Base-by-base conservation (phyloP, 64 coral and sea anemone genomes). In the Stylophora pistillata region DNA sequence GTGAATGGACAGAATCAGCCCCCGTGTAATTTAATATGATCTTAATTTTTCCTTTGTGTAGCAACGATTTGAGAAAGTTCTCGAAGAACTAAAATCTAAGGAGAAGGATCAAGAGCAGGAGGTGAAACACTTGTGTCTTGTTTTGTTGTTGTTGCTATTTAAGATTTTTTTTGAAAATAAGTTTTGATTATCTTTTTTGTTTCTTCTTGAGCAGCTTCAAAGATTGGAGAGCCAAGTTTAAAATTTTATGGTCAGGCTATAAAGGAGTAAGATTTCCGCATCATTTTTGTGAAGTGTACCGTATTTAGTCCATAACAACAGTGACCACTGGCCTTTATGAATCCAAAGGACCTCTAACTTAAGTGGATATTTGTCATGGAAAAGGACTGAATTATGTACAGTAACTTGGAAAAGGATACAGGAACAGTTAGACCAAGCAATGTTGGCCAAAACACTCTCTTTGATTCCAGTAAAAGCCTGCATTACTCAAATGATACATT, bases 51-150 rank as follows among this genome's bases (percentile, higher is more conserved):
- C 55, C 4, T 61, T 66, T 58, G 72, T 72, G 2, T 78, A 95
- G 91, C 89, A 93, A 90, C 90, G 94, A 13, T 96, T 96, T 71
- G 86, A 96, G 82, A 86, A 92, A 55, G 92, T 76, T 76, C 77
- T 96, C 20, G 94, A 96, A 72, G 91, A 78, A 5, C 78, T 96
- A 18, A 86, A 82, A 69, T 52, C 54, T 21, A 65, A 93, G 71
- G 94, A 96, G 78, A 82, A 71, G 20, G 81, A 96, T 12, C 91
- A 90, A 71, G 83, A 80, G 23, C 74, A 85, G 58, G 91, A 96
- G 91, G 91, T 95, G n/a, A 92, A 91, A 59, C 30, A 57, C 21
- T n/a, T 7, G 7, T 10, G 12, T 47, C 16, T 54, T 25, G 20
- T 27, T 71, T 58, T n/a, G 10, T 25, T 78, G 56, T 10, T 66